Percentiles rank a stretch among this genome's conserved stretches.
These are phyloP conservation scores for Zaprionus ornatus DNA, from an alignment of 1,140 invertebrate species.

Conservation along the genomic window DNA sequence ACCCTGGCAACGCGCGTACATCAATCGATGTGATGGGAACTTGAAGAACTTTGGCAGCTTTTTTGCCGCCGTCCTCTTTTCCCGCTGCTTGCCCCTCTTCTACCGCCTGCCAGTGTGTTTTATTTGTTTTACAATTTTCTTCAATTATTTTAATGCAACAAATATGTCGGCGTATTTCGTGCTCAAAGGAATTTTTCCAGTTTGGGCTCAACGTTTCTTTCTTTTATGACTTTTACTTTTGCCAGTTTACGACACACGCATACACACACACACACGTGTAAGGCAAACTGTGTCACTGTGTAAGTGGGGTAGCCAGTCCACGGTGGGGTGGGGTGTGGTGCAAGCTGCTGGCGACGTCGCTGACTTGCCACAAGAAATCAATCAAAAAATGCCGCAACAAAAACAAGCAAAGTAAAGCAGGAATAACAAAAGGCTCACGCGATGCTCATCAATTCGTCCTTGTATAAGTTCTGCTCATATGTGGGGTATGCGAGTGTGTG, in stretches of 20 bases:
- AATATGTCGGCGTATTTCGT: slow-evolving; percentile 67
- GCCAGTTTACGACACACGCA: slow-evolving; percentile 63
- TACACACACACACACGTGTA: background rate
- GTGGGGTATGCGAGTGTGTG: slow-evolving; percentile 5
- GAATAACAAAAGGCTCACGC: slow-evolving; percentile 74
- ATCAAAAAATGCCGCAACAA: slow-evolving; percentile 73
- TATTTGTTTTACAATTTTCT: slow-evolving; percentile 76
- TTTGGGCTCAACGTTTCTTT: slow-evolving; percentile 46
- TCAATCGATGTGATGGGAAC: slow-evolving; percentile 40
- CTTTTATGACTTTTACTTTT: slow-evolving; percentile 74
- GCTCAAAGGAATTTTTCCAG: slow-evolving; percentile 50
- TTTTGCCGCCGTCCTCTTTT: background rate
- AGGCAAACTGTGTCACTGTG: slow-evolving; percentile 59
- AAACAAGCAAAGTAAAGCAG: slow-evolving; percentile 20
- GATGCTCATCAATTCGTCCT: slow-evolving; percentile 78
- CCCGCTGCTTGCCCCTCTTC: background rate
- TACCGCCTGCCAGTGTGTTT: slow-evolving; percentile 19
- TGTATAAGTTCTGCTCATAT: slow-evolving; percentile 37
- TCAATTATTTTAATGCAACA: slow-evolving; percentile 81
- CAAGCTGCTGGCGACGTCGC: slow-evolving; percentile 55
- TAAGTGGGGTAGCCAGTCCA: slow-evolving; percentile 5
- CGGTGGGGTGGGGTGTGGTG: background rate
- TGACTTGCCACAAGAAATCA: slow-evolving; percentile 78
- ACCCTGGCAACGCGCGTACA: slow-evolving; percentile 23
- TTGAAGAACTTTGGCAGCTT: slow-evolving; percentile 1